Percentiles rank a stretch among this genome's conserved stretches.
phyloP scores from a whole-genome alignment of 37 sponge, comb jelly and placozoan genomes.

The Halichondria panicea region DNA sequence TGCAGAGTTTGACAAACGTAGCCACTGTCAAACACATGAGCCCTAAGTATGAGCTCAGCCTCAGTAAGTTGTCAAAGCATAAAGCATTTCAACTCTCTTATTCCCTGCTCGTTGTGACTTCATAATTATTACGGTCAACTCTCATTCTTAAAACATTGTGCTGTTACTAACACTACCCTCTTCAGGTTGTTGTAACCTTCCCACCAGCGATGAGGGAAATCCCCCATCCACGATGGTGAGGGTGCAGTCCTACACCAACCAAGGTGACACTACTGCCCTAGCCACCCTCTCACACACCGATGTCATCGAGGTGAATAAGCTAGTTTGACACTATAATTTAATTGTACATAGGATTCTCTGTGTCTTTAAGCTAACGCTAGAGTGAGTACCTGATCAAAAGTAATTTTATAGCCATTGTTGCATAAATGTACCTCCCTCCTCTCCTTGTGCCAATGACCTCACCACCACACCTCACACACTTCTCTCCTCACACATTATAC shows the following conservation, averaged over 20 bases:
- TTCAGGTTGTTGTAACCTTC: slow-evolving; percentile 31
- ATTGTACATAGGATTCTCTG: neutral
- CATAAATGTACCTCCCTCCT: neutral
- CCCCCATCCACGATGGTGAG: slow-evolving; percentile 31
- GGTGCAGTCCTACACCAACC: slow-evolving; percentile 8
- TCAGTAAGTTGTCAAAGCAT: slow-evolving; percentile 2
- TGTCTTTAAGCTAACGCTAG: neutral
- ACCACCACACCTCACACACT: neutral
- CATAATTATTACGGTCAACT: neutral
- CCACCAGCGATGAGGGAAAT: slow-evolving; percentile 5
- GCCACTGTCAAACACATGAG: neutral
- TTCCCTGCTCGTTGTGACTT: neutral
- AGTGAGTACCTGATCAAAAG: neutral
- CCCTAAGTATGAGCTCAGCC: slow-evolving; percentile 26
- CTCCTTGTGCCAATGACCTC: neutral
- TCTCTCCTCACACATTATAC: neutral
- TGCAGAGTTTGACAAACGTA: neutral
- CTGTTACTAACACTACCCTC: neutral
- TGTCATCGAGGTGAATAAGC: slow-evolving; percentile 27
- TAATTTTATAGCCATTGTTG: neutral
- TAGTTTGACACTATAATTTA: neutral
- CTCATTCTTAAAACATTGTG: neutral
- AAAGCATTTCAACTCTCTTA: neutral
- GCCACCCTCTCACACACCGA: slow-evolving; percentile 18
- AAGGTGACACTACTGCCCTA: neutral